Conservation (phyloP, 2,113 vertebrate species). For the Tylochromis polylepis region DNA sequence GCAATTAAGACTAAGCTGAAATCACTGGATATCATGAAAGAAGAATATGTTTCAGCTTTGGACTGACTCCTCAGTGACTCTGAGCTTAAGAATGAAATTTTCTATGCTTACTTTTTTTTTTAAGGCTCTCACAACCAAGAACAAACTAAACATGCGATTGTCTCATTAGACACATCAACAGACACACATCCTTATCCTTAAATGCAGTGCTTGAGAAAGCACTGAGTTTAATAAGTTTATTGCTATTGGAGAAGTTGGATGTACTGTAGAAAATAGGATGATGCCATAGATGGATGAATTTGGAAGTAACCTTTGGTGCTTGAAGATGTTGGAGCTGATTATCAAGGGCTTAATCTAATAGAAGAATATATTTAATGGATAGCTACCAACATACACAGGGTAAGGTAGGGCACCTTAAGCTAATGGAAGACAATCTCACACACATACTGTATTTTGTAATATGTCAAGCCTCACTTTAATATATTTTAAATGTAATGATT, state of each 20-base stretch:
- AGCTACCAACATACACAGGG: background rate
- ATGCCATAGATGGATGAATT: background rate
- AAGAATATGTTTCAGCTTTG: background rate
- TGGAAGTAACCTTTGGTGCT: background rate
- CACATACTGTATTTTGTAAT: background rate
- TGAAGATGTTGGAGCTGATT: background rate
- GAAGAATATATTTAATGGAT: background rate
- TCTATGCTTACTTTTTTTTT: background rate
- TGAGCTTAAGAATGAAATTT: background rate
- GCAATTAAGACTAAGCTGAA: background rate
- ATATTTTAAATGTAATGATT: background rate
- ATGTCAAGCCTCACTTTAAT: background rate
- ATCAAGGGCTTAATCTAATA: background rate
- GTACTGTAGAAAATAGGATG: background rate
- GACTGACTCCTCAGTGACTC: background rate
- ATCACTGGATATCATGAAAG: background rate
- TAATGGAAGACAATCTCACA: background rate
- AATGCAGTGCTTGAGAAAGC: background rate
- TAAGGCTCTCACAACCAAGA: background rate
- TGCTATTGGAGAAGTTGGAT: background rate
- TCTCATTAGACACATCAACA: background rate
- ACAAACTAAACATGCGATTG: background rate
- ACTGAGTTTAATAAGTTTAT: background rate
- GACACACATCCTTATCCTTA: background rate
- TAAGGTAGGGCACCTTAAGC: background rate